Evolutionary conservation across 1,140 invertebrate species (phyloP), one percentile per base, ranked within the genome.

Genomic region (Pogonus chalceus): DNA sequence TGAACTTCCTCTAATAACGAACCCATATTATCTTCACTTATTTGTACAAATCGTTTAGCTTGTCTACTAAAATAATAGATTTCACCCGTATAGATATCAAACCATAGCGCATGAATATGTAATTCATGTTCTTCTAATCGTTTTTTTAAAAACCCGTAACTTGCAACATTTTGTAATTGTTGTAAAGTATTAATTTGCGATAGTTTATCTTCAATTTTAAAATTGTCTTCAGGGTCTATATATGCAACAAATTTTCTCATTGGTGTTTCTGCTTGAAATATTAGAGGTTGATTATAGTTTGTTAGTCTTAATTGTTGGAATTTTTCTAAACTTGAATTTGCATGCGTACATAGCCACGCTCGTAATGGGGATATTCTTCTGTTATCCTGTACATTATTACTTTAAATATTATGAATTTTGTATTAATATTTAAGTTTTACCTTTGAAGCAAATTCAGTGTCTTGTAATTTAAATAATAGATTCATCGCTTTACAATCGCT

Each of bases 401-500:
- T 16, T 9, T 57, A 58, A 56, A 55, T 51, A 54, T 23, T 24
- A 35, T 7, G 10, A 46, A 7, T n/a, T 35, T 35, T n/a, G n/a
- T 10, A 46, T 10, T 48, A 56, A 68, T 68, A n/a, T n/a, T n/a
- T n/a, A n/a, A n/a, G n/a, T n/a, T n/a, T 67, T 68, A 85, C 84
- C 66, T 80, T 76, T 35, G 78, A 87, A 16, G 84, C 77, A 67
- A 84, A 84, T 61, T 89, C 79, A 58, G 83, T 80, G 68, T 90
- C 84, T 59, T 83, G 80, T 35, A 96, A 71, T 64, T 85, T 80
- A 66, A 93, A 91, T 1, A 97, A 72, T 35, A 94, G 76, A 77
- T 96, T 95, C 84, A 96, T 96, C 2, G 94, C 93, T 79, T 97
- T 97, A 69, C 94, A 98, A 71, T 98, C 95, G 46, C 92, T 96